These are phyloP conservation scores for Clepsis dumicolana DNA, from an alignment of 2,888 invertebrate genomes.

Conservation along the genomic window DNA sequence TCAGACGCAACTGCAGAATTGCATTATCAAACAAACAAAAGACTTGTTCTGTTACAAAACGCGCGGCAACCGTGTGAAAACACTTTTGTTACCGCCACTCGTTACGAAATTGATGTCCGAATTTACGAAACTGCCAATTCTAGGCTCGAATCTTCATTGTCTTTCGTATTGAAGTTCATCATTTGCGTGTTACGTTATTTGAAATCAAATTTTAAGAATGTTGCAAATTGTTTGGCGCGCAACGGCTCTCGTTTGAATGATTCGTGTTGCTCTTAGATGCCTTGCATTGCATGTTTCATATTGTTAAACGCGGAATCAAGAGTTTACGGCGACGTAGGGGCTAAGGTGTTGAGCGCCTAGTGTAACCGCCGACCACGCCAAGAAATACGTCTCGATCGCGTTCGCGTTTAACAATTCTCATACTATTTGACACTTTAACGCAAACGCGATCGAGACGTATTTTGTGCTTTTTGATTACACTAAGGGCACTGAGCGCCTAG, in stretches of 20 bases:
- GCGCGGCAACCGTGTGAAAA: slow-evolving; percentile 63
- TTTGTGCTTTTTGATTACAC: too few species aligned
- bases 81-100: slow-evolving; percentile 48
- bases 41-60: slow-evolving; percentile 61
- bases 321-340: too few species aligned
- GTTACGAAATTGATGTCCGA: slow-evolving; percentile 51
- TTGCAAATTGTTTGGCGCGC: slow-evolving; percentile 22
- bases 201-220: slow-evolving; percentile 14
- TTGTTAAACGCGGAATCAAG: too few species aligned
- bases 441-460: too few species aligned
- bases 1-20: slow-evolving; percentile 20
- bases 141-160: slow-evolving; percentile 35
- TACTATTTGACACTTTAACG: too few species aligned
- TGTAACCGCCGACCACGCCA: too few species aligned
- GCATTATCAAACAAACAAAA: slow-evolving; percentile 49
- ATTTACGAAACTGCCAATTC: slow-evolving; percentile 67
- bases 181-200: slow-evolving; percentile 29
- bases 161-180: slow-evolving; percentile 38
- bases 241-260: not conserved
- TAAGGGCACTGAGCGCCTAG: too few species aligned
- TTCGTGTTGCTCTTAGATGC: not conserved
- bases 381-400: too few species aligned
- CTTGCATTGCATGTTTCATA: too few species aligned
- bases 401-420: too few species aligned
- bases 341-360: too few species aligned